These are phyloP conservation scores for Pipa parva DNA, from an alignment of 2,113 vertebrate species.

Conservation along the genomic window DNA sequence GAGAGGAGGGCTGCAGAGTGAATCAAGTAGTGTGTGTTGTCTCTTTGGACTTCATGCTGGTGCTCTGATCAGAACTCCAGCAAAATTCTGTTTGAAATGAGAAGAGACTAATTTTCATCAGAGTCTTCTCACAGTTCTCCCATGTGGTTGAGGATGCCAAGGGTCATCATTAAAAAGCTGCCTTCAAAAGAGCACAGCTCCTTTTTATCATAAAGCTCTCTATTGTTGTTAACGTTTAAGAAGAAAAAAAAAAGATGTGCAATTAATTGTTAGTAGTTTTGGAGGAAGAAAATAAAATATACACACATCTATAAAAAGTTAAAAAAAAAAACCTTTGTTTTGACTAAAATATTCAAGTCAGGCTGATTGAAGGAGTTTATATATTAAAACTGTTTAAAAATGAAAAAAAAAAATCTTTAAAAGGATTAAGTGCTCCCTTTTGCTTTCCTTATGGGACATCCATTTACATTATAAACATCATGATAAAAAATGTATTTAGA, in stretches of 20 bases:
- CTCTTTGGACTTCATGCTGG: constrained; percentile 79
- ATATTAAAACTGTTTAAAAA: too few species aligned
- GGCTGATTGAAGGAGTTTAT: too few species aligned
- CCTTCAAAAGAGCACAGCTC: constrained; percentile 78
- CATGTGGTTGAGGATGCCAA: constrained; percentile 92
- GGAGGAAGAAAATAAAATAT: constrained; percentile 54
- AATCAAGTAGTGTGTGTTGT: constrained; percentile 79
- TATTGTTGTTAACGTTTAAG: constrained; percentile 63
- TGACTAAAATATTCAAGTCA: constrained; percentile 87
- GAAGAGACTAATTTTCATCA: constrained; percentile 99
- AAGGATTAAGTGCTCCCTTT: constrained; percentile 70
- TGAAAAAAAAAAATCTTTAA: too few species aligned
- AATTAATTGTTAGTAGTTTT: constrained; percentile 60
- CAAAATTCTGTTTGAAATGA: constrained; percentile 99
- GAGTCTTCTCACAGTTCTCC: constrained; percentile 85
- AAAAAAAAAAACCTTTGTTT: constrained; percentile 62
- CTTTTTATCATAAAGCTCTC: constrained; percentile 77
- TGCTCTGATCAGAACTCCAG: constrained; percentile 96
- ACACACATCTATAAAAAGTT: constrained; percentile 62
- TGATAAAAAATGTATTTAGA: too few species aligned
- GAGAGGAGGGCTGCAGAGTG: constrained; percentile 76
- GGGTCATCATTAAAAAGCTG: constrained; percentile 98
- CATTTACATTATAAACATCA: too few species aligned
- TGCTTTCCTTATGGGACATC: too few species aligned
- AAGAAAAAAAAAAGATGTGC: constrained; percentile 37